Evolutionary conservation across 2,888 invertebrate species (phyloP).

Genomic region (Protonemura montana): DNA sequence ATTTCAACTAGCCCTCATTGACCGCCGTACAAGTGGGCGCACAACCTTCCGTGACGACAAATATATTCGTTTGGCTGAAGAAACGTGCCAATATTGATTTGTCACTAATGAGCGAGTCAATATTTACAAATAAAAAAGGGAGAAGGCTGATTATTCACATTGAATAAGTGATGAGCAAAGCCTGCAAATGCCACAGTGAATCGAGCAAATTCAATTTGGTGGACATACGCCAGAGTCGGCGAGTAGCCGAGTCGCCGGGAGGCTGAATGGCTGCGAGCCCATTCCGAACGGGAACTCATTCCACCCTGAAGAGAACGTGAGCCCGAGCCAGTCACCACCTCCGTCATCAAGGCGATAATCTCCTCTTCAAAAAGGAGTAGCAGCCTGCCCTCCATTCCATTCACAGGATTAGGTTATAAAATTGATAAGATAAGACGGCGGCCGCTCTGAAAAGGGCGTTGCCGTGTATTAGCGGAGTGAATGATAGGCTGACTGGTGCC

Average conservation of each 20-base stretch:
- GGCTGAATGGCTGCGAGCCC: not conserved
- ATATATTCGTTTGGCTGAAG: not conserved
- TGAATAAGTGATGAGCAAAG: not conserved
- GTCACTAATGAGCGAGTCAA: not conserved
- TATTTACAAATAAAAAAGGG: not conserved
- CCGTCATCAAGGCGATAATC: not conserved
- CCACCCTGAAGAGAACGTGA: not conserved
- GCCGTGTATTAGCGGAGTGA: constrained; percentile 16
- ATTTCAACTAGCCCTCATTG: not conserved
- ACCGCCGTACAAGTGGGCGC: not conserved
- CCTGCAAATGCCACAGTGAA: not conserved
- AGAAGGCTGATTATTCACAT: not conserved
- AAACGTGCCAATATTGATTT: not conserved
- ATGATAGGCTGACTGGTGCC: constrained; percentile 29
- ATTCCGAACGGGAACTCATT: not conserved
- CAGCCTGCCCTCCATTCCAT: not conserved
- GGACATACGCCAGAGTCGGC: not conserved
- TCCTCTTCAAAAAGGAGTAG: not conserved
- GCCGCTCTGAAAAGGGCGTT: not conserved
- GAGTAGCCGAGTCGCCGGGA: not conserved
- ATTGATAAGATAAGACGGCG: constrained; percentile 26
- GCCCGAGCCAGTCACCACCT: not conserved
- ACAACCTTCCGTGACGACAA: not conserved
- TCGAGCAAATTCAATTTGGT: not conserved
- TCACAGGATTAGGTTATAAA: constrained; percentile 33